Conservation (phyloP, 2,888 invertebrate genomes). For the Nomada hirtipes region DNA sequence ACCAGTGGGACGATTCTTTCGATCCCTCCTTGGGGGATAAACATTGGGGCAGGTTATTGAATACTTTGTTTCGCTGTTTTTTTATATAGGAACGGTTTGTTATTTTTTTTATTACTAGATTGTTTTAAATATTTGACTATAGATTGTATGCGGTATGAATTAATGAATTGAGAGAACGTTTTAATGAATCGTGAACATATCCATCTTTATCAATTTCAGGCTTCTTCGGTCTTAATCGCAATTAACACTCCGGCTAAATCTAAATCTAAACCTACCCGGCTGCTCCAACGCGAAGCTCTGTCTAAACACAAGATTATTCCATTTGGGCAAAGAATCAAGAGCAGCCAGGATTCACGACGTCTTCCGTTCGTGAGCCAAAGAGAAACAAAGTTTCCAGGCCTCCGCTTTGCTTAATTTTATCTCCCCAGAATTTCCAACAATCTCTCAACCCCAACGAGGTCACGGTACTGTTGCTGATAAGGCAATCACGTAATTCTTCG, state of each 20-base stretch:
- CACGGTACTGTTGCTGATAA: background rate
- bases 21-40: too few relatives aligned
- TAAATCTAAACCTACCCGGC: background rate
- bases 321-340: constrained; percentile 15
- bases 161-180: too few relatives aligned
- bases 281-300: background rate
- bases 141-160: too few relatives aligned
- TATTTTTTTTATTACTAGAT: too few relatives aligned
- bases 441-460: constrained; percentile 19
- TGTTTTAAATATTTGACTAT: too few relatives aligned
- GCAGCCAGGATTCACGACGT: background rate
- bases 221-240: background rate
- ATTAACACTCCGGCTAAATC: background rate
- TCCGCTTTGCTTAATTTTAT: constrained; percentile 29
- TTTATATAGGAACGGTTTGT: too few relatives aligned
- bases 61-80: too few relatives aligned
- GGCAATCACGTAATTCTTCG: too few relatives aligned
- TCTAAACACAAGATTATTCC: constrained; percentile 24
- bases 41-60: too few relatives aligned
- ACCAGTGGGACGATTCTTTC: background rate
- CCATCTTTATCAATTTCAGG: background rate
- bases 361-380: constrained; percentile 6
- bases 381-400: constrained; percentile 23
- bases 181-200: too few relatives aligned
- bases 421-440: constrained; percentile 19